Base-by-base conservation (phyloP, 1,140 invertebrate species). In the Eupristina koningsbergeri region DNA sequence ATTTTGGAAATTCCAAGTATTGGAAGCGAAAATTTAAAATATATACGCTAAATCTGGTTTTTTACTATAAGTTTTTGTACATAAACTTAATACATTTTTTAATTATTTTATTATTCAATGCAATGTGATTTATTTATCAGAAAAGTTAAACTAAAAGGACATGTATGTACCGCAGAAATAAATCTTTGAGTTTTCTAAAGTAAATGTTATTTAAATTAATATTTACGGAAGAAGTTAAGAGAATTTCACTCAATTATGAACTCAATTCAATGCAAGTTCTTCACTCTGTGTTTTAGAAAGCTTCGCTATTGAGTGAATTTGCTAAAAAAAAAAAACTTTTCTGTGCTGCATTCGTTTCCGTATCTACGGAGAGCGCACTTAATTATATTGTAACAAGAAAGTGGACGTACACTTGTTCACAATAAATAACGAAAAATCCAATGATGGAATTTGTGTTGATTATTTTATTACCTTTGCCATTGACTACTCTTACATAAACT, bases 391-490 rank as follows among this genome's bases (percentile, higher is more conserved):
- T 83, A 78, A 83, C 45, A 69, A 78, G 26, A 73, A 79, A 79
- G 81, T 83, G 75, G 58, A 83, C 64, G 26, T 78, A 79, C 64
- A 83, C 81, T 83, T 83, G 81, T 83, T 83, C 78, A 61, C 45
- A 79, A 78, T 83, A 50, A 82, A 83, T 67, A 76, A 81, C 47
- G 47, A 17, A 53, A 76, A 77, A 69, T 75, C 41, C 76, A 76
- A 74, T 45, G 34, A 81, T 45, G 63, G 69, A 47, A 53, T 29
- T 29, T 53, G 39, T 67, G 8, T 67, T 19, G 61, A 64, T 64
- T 64, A 64, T 58, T 58, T 58, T 22, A 58, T 58, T 58, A 58
- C 53, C 53, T 58, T 17, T 50, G 47, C 13, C 47, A 15, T 50
- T 50, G 17, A 17, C 47, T 50, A 17, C 17, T 15, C 47, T 50